Conservation (phyloP, 92 coral and sea anemone species). For the Pocillopora meandrina region DNA sequence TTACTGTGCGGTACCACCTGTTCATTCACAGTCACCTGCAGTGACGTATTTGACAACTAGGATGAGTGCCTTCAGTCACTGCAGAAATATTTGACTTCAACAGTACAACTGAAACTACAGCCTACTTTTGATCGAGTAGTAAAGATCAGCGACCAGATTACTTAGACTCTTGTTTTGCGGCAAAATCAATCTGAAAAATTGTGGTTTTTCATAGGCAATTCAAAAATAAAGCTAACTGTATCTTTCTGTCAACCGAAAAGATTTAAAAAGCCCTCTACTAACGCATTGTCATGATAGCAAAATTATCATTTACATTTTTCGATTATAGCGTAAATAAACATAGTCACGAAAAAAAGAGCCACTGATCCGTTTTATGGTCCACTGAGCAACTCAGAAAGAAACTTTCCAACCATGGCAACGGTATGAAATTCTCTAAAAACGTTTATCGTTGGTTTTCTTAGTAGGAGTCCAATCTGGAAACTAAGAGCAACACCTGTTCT, state of each 20-base stretch:
- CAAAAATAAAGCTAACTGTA: not conserved
- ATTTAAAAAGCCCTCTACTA: not conserved
- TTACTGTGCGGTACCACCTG: slow-evolving; percentile 1
- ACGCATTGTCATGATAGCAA: not conserved
- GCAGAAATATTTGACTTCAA: not conserved
- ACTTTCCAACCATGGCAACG: not conserved
- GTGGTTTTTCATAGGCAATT: not conserved
- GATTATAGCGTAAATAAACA: not conserved
- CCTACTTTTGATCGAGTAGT: not conserved
- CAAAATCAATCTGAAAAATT: not conserved
- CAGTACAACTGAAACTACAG: not conserved
- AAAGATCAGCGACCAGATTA: not conserved
- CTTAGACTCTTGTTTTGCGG: not conserved
- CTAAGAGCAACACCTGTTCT: too few species aligned
- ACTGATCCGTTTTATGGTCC: not conserved
- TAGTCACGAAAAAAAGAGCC: not conserved
- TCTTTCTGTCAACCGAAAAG: not conserved
- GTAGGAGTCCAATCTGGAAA: not conserved
- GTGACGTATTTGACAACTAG: not conserved
- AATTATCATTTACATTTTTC: not conserved
- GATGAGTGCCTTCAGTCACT: not conserved
- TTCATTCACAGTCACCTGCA: not conserved
- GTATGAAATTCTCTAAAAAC: not conserved
- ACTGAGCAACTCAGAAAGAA: not conserved
- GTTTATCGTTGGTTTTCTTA: too few species aligned